Evolutionary conservation across 1,140 invertebrate genomes (phyloP), one percentile per base, ranked within the genome.

Genomic region (Brachystomella parvula): DNA sequence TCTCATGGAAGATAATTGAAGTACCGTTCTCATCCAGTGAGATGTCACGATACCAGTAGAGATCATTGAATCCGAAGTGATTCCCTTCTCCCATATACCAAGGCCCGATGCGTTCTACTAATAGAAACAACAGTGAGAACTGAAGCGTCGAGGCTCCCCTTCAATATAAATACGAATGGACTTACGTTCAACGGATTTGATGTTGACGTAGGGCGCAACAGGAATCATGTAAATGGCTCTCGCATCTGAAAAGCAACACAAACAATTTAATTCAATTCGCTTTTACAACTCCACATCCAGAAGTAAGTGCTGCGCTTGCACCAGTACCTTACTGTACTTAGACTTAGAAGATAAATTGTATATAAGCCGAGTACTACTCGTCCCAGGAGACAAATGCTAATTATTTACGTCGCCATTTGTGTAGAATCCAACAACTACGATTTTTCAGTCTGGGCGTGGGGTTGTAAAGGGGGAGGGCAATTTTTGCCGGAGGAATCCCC

Each of bases 31-130:
- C 3, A 30, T 57, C 65, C 19, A 72, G 30, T 26, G 28, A 6
- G 12, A 72, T 28, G 29, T 61, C 53, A 1, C 63, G 2, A 21
- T 69, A 72, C 71, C 71, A 72, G n/a, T n/a, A n/a, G 33, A 65
- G 29, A 39, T 67, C 67, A 49, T 63, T 58, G 56, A 72, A 72
- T 17, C 71, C 71, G 15, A 69, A 53, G 9, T 65, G 53, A 1
- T 28, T 31, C 17, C 65, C 65, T 26, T 62, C 63, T 15, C 32
- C 29, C 2, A 72, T 28, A 44, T 67, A 66, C 71, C 71, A 72
- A 1, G 71, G 71, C 1, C 70, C 70, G 26, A 72, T 72, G 33
- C 62, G 57, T 67, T 72, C 71, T 72, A 69, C 70, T 68, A 66
- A 47, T 32, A 47, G 28, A 59, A 63, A 60, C 61, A 61, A 2